Evolutionary conservation across 2,113 vertebrate species (phyloP).

Genomic region (Pica pica): DNA sequence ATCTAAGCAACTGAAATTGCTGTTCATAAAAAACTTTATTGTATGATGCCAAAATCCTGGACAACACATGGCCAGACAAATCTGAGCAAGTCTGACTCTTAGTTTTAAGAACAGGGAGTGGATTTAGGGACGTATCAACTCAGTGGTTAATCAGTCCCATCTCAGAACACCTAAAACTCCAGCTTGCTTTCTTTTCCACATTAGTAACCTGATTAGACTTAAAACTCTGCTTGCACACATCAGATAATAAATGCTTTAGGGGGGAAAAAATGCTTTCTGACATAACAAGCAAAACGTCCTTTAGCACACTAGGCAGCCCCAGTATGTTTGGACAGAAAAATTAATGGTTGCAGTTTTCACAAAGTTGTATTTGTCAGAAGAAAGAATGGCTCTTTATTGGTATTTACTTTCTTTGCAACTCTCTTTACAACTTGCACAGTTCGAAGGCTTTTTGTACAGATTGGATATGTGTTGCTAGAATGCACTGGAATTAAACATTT

Average conservation of each 20-base stretch:
- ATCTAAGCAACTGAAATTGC: background rate
- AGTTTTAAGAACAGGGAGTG: background rate
- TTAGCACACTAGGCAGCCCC: background rate
- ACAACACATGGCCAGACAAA: background rate
- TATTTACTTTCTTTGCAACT: background rate
- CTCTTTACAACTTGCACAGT: background rate
- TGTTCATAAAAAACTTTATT: background rate
- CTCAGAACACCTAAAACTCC: background rate
- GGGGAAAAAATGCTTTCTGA: background rate
- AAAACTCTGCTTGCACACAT: background rate
- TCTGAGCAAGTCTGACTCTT: background rate
- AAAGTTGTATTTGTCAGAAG: background rate
- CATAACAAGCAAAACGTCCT: background rate
- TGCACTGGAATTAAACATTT: background rate
- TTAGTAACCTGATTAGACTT: background rate
- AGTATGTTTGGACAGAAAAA: background rate
- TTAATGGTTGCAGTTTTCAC: background rate
- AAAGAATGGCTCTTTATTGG: background rate
- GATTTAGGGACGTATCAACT: background rate
- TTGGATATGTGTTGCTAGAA: background rate
- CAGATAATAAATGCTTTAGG: background rate
- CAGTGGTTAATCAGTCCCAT: background rate
- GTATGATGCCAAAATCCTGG: background rate
- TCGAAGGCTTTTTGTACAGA: background rate
- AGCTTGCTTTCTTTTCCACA: background rate